A percentile compares a stretch with the other conserved stretches of the same genome.
phyloP scores from a whole-genome alignment of 1,140 invertebrate genomes.

The Drosophila nigromelanica region DNA sequence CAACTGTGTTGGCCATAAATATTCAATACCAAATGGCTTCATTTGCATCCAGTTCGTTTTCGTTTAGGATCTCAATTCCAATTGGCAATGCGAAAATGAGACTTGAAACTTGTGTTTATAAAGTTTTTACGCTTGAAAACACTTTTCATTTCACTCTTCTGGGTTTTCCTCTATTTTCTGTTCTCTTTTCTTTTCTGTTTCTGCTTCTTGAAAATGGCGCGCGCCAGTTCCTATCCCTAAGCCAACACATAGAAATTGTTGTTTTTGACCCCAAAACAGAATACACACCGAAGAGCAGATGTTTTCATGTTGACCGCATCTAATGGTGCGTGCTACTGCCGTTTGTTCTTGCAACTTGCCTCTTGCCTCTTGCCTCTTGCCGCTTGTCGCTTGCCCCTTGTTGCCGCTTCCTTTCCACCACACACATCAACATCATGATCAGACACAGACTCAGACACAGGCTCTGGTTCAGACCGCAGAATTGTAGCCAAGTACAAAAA shows the following conservation, averaged over 20 bases:
- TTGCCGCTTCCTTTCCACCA: slow-evolving; percentile 27
- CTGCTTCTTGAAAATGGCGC: slow-evolving; percentile 35
- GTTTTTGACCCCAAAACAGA: slow-evolving; percentile 57
- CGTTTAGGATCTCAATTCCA: background rate
- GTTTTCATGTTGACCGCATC: slow-evolving; percentile 83
- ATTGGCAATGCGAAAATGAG: background rate
- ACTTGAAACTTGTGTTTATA: background rate
- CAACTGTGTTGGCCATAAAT: slow-evolving; percentile 76
- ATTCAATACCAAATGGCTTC: slow-evolving; percentile 68
- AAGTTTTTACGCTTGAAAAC: slow-evolving; percentile 51
- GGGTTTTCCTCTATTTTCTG: slow-evolving; percentile 22
- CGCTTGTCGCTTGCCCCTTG: slow-evolving; percentile 22
- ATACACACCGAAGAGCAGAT: slow-evolving; percentile 59
- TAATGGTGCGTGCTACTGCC: slow-evolving; percentile 83
- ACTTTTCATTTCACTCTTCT: slow-evolving; percentile 65
- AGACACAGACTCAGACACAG: slow-evolving; percentile 13
- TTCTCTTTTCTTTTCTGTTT: background rate
- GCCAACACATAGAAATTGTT: too few species aligned
- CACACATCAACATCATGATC: slow-evolving; percentile 30
- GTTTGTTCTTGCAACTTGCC: slow-evolving; percentile 47
- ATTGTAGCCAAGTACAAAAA: slow-evolving; percentile 45
- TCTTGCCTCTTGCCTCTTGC: slow-evolving; percentile 31
- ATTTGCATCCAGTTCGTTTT: slow-evolving; percentile 57
- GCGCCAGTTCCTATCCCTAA: slow-evolving; percentile 28
- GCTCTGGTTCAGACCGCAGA: slow-evolving; percentile 53